These are phyloP conservation scores for Heliconius erato DNA, from an alignment of 2,888 invertebrate species.

Conservation along the genomic window DNA sequence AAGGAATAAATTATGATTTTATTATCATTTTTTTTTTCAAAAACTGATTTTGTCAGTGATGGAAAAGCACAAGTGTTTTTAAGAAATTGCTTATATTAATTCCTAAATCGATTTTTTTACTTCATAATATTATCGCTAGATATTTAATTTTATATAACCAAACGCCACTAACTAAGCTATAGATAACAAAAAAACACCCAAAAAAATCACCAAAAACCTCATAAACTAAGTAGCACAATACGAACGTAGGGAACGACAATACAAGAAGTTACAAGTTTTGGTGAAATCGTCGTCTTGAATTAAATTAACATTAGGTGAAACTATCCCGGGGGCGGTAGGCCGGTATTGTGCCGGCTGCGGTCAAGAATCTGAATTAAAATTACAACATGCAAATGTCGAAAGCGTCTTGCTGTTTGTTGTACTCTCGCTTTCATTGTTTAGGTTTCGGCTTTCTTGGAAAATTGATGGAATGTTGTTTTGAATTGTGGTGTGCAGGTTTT, in stretches of 20 bases:
- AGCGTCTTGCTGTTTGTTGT: slow-evolving; percentile 76
- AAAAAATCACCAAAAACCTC: neutral
- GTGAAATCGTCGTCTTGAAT: slow-evolving; percentile 80
- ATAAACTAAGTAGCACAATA: slow-evolving; percentile 50
- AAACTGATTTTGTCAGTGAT: too few relatives aligned
- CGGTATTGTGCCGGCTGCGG: slow-evolving; percentile 73
- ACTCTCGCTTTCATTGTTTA: slow-evolving; percentile 52
- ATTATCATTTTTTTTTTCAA: too few relatives aligned
- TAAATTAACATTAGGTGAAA: slow-evolving; percentile 85
- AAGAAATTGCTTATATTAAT: too few relatives aligned
- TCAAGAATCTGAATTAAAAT: slow-evolving; percentile 83
- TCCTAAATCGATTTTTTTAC: too few relatives aligned
- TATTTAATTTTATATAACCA: too few relatives aligned
- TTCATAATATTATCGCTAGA: too few relatives aligned
- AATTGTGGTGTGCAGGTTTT: neutral
- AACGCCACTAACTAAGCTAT: too few relatives aligned
- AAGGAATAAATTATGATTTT: too few relatives aligned
- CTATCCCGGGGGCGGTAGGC: slow-evolving; percentile 66
- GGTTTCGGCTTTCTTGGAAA: neutral
- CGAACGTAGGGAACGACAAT: slow-evolving; percentile 64
- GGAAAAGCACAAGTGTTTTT: too few relatives aligned
- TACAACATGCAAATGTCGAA: slow-evolving; percentile 81
- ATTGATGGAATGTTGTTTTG: neutral
- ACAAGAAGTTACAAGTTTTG: slow-evolving; percentile 80
- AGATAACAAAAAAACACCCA: neutral